Conservation (phyloP, 1,140 invertebrate species). For the Conus betulinus region DNA sequence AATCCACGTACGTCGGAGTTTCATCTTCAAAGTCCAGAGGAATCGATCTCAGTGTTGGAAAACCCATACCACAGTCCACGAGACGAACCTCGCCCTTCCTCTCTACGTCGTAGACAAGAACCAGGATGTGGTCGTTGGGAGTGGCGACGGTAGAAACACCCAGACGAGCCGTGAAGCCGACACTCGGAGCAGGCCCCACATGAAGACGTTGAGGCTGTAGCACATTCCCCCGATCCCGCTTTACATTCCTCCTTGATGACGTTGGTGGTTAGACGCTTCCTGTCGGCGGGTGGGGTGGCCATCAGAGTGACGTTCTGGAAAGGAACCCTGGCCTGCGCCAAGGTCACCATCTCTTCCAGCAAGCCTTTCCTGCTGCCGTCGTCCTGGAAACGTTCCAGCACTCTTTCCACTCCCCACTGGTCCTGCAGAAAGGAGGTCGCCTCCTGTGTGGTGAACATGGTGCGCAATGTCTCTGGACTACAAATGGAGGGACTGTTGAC, state of each 20-base stretch:
- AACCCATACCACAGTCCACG: conserved; percentile 40
- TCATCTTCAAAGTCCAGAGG: conserved; percentile 49
- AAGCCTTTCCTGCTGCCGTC: conserved; percentile 11
- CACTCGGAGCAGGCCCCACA: conserved; percentile 42
- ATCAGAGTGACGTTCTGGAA: conserved; percentile 47
- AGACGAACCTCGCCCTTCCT: conserved; percentile 45
- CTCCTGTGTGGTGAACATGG: conserved; percentile 45
- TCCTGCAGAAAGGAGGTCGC: conserved; percentile 33
- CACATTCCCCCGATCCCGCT: conserved; percentile 47
- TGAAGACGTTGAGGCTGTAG: conserved; percentile 45
- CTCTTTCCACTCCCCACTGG: conserved; percentile 26
- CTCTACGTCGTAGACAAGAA: conserved; percentile 42
- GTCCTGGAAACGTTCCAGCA: conserved; percentile 25
- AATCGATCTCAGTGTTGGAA: conserved; percentile 46
- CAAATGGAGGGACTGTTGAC: too few relatives aligned
- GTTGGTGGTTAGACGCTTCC: conserved; percentile 35
- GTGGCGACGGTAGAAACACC: conserved; percentile 36
- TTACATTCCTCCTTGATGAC: conserved; percentile 42
- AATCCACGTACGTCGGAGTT: conserved; percentile 42
- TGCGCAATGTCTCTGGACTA: too few relatives aligned
- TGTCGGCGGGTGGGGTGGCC: conserved; percentile 23
- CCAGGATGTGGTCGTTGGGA: conserved; percentile 47
- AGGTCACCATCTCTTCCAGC: conserved; percentile 39
- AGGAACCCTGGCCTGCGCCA: conserved; percentile 34
- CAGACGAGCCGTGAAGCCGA: conserved; percentile 38